Conservation (phyloP, 2,113 vertebrate species). For the Gadus chalcogrammus region DNA sequence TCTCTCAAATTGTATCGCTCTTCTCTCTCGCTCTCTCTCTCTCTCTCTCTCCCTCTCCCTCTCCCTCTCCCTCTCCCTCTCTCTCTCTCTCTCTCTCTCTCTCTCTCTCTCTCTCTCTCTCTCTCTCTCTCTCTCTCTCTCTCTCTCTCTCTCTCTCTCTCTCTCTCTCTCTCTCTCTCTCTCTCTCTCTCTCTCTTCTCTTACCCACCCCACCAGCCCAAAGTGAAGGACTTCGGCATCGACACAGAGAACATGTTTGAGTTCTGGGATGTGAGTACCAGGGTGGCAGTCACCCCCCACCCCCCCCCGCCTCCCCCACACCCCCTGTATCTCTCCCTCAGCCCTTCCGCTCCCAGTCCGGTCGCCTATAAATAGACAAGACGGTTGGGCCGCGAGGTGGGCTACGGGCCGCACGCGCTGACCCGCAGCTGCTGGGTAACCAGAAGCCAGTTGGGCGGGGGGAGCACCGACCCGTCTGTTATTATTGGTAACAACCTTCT, state of each 20-base stretch:
- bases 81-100: no score
- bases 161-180: no score
- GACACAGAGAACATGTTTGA: constrained; percentile 97
- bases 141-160: constrained; percentile 5
- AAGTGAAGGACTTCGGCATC: constrained; percentile 97
- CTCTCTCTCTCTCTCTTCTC: not conserved
- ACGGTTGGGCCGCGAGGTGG: constrained; percentile 73
- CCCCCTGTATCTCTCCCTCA: constrained; percentile 14
- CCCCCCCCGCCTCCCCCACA: not conserved
- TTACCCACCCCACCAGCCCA: constrained; percentile 68
- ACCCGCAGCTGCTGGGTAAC: constrained; percentile 71
- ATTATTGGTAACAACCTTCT: constrained; percentile 75
- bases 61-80: no score
- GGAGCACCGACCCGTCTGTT: constrained; percentile 38
- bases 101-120: no score
- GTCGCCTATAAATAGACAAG: constrained; percentile 63
- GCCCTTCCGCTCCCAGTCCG: constrained; percentile 10
- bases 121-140: no score
- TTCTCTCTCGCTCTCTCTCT: not conserved
- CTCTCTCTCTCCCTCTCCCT: not conserved
- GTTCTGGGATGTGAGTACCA: constrained; percentile 94
- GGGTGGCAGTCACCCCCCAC: not conserved
- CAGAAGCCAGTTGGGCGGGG: constrained; percentile 57
- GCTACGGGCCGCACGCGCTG: constrained; percentile 35
- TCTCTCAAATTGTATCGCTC: no score